Percentiles rank a stretch among this genome's conserved stretches.
These are phyloP conservation scores for Acanthosepion esculentum DNA, from an alignment of 2,888 invertebrate species.

Conservation along the genomic window DNA sequence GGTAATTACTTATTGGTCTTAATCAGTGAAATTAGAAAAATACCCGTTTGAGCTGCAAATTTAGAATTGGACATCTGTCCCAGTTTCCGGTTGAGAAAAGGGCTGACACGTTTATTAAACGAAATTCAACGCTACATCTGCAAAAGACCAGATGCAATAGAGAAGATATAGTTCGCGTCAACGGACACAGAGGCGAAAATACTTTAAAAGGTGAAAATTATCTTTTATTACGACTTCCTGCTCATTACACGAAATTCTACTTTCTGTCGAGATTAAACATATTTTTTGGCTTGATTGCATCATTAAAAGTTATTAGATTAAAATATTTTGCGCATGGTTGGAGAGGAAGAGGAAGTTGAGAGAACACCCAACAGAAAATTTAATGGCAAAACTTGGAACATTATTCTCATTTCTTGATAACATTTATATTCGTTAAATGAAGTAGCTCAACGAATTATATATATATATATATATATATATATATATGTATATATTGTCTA, in stretches of 20 bases:
- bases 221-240: not conserved
- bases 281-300: not conserved
- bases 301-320: not conserved
- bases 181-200: not conserved
- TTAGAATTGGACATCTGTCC: not conserved
- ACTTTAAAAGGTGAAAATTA: slow-evolving; percentile 5
- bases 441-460: too few relatives aligned
- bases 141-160: not conserved
- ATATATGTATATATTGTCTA: too few relatives aligned
- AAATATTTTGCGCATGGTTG: not conserved
- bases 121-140: not conserved
- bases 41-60: not conserved
- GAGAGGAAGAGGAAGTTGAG: not conserved
- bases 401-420: not conserved
- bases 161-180: not conserved
- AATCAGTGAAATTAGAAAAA: slow-evolving; percentile 9
- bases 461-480: too few relatives aligned
- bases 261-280: not conserved
- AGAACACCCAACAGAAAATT: not conserved
- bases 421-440: too few relatives aligned
- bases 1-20: not conserved
- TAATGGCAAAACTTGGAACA: not conserved
- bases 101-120: not conserved
- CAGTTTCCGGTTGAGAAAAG: not conserved
- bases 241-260: not conserved